Percentiles rank a stretch among this genome's conserved stretches.
Conservation (phyloP, 2,113 vertebrate species). For the Procapra przewalskii region DNA sequence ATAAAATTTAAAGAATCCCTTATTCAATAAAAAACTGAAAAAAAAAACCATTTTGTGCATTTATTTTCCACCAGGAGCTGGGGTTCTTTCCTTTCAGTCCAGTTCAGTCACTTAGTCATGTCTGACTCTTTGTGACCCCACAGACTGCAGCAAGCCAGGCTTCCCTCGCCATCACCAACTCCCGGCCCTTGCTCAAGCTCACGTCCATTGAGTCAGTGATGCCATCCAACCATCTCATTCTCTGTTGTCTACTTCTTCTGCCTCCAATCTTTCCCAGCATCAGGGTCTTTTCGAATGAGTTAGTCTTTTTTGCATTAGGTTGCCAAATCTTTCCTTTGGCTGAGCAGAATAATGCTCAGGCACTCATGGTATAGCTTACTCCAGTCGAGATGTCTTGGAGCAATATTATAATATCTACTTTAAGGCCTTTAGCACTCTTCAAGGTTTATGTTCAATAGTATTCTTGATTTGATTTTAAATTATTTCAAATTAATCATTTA, state of each 20-base stretch:
- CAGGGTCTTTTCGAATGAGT: not conserved
- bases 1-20: not conserved
- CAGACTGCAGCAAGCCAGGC: not conserved
- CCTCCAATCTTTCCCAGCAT: not conserved
- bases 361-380: accelerated
- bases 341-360: not conserved
- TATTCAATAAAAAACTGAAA: not conserved
- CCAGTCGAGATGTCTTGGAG: accelerated
- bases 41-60: not conserved
- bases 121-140: not conserved
- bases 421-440: too few relatives aligned
- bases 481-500: not conserved
- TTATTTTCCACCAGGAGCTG: not conserved
- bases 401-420: not conserved
- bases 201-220: not conserved
- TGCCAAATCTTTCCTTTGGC: not conserved
- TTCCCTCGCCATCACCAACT: not conserved
- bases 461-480: not conserved
- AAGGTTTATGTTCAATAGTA: not conserved
- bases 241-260: not conserved
- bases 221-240: not conserved
- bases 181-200: not conserved
- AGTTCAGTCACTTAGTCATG: not conserved
- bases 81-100: not conserved
- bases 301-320: not conserved